Percentiles rank a stretch among this genome's conserved stretches.
Conservation (phyloP, 2,113 vertebrate species). For the Aspidoscelis tigris region DNA sequence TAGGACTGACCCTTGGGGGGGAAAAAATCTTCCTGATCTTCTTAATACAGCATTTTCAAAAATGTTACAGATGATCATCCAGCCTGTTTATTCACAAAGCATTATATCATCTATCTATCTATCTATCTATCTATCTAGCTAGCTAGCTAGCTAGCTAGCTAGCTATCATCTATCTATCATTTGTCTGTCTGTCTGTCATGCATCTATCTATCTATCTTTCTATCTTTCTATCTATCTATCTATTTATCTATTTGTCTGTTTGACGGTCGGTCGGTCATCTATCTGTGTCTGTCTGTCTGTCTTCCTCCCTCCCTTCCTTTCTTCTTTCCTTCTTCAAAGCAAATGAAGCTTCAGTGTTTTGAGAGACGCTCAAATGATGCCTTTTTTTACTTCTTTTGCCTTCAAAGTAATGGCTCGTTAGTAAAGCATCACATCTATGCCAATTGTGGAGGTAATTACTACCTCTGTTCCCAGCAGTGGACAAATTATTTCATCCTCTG, state of each 20-base stretch:
- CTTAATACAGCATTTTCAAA: neutral
- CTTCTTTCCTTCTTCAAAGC: neutral
- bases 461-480: slow-evolving; percentile 1
- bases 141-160: no score
- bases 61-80: neutral
- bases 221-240: no score
- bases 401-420: slow-evolving; percentile 2
- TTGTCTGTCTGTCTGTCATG: neutral
- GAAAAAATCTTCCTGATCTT: neutral
- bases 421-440: slow-evolving; percentile 28
- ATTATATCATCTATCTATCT: no score
- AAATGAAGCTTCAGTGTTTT: slow-evolving; percentile 15
- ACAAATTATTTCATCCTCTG: neutral
- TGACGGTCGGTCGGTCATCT: no score
- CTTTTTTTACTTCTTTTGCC: slow-evolving; percentile 27
- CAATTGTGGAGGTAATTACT: slow-evolving; percentile 10
- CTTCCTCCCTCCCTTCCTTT: no score
- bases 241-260: no score
- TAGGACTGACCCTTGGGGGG: neutral
- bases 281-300: no score
- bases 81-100: neutral
- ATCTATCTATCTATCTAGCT: no score
- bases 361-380: neutral
- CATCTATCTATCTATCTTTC: no score
- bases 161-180: slow-evolving; percentile 5